Conservation (phyloP, 2,797 vertebrate genomes). For the Capromys pilorides region DNA sequence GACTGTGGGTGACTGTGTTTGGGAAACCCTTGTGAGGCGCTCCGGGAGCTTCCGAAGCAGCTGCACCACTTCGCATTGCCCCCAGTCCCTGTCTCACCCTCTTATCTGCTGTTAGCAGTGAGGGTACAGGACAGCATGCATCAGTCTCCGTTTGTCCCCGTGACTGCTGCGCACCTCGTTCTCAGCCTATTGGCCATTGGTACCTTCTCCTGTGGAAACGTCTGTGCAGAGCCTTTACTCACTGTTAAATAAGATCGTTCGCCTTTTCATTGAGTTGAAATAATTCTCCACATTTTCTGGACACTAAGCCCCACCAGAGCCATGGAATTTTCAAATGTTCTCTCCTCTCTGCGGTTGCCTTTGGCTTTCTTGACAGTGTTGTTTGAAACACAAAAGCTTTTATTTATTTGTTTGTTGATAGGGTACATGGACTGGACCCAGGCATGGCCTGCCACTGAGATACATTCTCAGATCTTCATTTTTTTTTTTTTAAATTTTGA, state of each 20-base stretch:
- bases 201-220: neutral
- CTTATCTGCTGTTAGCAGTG: too few relatives aligned
- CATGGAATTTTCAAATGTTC: neutral
- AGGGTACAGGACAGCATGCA: too few relatives aligned
- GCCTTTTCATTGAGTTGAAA: neutral
- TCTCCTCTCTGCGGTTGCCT: neutral
- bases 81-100: neutral
- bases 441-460: neutral
- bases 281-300: neutral
- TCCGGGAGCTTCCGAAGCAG: neutral
- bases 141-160: too few relatives aligned
- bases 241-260: neutral
- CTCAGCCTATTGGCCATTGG: neutral
- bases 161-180: neutral
- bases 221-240: slow-evolving; percentile 6
- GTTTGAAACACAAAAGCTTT: neutral
- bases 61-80: neutral
- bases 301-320: neutral
- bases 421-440: neutral
- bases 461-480: neutral
- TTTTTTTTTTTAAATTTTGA: neutral
- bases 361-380: neutral
- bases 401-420: neutral
- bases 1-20: neutral
- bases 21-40: neutral